These are phyloP conservation scores for Arizona elegans DNA, from an alignment of 2,113 vertebrate genomes.

Conservation along the genomic window DNA sequence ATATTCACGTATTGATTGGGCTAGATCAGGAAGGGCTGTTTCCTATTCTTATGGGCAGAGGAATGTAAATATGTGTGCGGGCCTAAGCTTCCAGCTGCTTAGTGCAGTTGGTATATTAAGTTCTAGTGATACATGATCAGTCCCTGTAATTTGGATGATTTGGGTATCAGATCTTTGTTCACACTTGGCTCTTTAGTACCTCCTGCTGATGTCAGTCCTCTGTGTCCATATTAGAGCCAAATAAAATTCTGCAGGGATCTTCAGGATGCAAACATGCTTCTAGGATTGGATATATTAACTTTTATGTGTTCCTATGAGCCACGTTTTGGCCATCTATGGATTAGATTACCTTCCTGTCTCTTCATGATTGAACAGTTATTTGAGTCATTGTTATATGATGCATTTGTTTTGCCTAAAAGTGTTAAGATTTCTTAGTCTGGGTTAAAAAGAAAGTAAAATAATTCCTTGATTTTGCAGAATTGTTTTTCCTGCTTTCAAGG, in stretches of 20 bases:
- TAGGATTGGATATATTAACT: background rate
- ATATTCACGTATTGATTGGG: background rate
- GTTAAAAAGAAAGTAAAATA: background rate
- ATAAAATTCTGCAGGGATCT: background rate
- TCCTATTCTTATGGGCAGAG: background rate
- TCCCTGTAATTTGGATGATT: background rate
- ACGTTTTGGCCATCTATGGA: background rate
- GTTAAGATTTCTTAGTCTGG: constrained; percentile 1
- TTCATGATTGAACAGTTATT: background rate
- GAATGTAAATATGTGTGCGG: background rate
- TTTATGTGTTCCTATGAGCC: background rate
- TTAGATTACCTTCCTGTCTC: background rate
- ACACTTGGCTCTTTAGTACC: background rate
- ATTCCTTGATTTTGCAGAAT: constrained; percentile 32
- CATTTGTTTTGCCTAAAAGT: background rate
- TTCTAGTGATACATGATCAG: background rate
- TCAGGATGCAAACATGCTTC: background rate
- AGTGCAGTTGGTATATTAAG: background rate
- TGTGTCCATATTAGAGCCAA: background rate
- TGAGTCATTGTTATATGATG: background rate
- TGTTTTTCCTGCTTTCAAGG: background rate
- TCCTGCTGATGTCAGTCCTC: background rate
- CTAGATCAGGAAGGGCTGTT: background rate
- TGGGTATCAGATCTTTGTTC: background rate
- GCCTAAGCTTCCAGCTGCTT: background rate